These are phyloP conservation scores for Drosophila mayri DNA, from an alignment of 1,140 invertebrate species.

Conservation along the genomic window DNA sequence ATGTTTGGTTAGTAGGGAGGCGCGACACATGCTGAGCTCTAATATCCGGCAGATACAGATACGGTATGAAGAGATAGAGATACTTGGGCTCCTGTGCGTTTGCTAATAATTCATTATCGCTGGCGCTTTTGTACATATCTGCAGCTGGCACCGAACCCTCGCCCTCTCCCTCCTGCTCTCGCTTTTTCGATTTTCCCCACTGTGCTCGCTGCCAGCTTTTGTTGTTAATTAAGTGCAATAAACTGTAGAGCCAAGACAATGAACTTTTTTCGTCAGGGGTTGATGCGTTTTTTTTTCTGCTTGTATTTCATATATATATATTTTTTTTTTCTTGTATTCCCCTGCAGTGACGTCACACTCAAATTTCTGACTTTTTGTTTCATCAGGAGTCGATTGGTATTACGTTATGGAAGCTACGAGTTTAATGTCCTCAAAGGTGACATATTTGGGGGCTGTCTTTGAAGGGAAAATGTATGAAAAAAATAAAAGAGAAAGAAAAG, in stretches of 20 bases:
- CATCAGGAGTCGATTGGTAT: slow-evolving; percentile 1
- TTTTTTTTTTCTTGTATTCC: slow-evolving; percentile 25
- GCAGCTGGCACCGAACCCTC: slow-evolving; percentile 19
- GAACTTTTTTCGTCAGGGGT: slow-evolving; percentile 66
- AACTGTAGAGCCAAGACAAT: slow-evolving; percentile 64
- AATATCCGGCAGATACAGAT: slow-evolving; percentile 73
- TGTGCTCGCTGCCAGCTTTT: slow-evolving; percentile 12
- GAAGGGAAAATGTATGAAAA: not conserved
- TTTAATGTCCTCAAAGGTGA: slow-evolving; percentile 19
- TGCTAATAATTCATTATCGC: slow-evolving; percentile 77
- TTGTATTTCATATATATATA: slow-evolving; percentile 15
- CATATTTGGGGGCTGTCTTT: not conserved
- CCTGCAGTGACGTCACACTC: slow-evolving; percentile 33
- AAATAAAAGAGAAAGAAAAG: too few species aligned
- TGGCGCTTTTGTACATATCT: slow-evolving; percentile 40
- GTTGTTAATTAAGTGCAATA: slow-evolving; percentile 75
- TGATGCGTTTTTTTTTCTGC: slow-evolving; percentile 45
- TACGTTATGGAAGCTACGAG: slow-evolving; percentile 18
- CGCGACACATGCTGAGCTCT: slow-evolving; percentile 60
- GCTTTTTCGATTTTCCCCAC: not conserved
- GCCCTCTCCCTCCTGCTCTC: not conserved
- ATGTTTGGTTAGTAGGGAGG: slow-evolving; percentile 19
- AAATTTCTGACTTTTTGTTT: slow-evolving; percentile 17
- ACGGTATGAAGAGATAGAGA: slow-evolving; percentile 16
- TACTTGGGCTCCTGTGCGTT: slow-evolving; percentile 19